Base-by-base conservation (phyloP, 1,140 invertebrate species). In the Lutraria rhynchaena region DNA sequence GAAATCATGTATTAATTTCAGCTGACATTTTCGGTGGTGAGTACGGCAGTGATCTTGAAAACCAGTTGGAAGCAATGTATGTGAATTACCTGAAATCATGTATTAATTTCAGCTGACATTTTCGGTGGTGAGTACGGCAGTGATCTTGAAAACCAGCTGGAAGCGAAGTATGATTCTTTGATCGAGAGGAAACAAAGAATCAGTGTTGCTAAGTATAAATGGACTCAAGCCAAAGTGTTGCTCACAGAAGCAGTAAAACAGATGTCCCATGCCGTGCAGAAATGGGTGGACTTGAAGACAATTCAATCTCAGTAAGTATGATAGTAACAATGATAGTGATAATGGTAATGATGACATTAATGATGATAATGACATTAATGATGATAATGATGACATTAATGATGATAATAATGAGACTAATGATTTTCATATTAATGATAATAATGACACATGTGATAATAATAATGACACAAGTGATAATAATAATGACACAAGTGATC, bases 61-160 rank as follows among this genome's bases (percentile, higher is more conserved):
- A 93, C 82, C 86, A 92, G 57, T 88, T 94, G 4, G 94, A 95
- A 87, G 87, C 90, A 41, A 92, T 95, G 83, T 88, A 94, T 29
- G 94, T 24, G 5, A 15, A n/a, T 31, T 3, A 24, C 15, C 46
- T 4, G 9, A 4, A 41, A 3, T 31, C 1, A 15, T 31, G 9
- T 15, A 31, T 22, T 46, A 3, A 71, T 83, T 83, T 27, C 84
- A 94, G 94, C 91, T 69, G 85, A 88, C 29, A 92, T 94, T 53
- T 94, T 94, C 86, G 93, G 92, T 31, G 93, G 94, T 0, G 87
- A 92, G 49, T 94, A 94, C 85, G 94, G 94, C 17, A 94, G 93
- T 46, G 90, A 92, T 3, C 83, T 89, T 37, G 94, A 94, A 85
- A 94, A 93, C 82, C 86, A 92, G 57, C 89, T 94, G 4, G 94